These are phyloP conservation scores for Xiphophorus couchianus DNA, from an alignment of 2,113 vertebrate species.

Conservation along the genomic window DNA sequence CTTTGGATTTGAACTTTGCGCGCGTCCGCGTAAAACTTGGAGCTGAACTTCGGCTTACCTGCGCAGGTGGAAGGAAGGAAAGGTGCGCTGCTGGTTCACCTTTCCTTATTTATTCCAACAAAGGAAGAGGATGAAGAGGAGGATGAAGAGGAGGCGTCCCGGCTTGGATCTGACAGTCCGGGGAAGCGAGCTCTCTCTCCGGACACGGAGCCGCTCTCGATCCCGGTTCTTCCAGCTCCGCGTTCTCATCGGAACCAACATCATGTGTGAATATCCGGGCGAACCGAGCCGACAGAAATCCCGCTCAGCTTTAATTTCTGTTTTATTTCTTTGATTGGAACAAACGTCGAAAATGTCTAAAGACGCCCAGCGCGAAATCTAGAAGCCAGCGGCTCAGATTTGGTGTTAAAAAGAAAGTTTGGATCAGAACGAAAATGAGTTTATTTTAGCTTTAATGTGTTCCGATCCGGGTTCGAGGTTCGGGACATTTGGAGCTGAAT, in stretches of 20 bases:
- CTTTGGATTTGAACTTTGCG: conserved; percentile 47
- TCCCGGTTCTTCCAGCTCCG: too few relatives aligned
- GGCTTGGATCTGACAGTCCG: conserved; percentile 13
- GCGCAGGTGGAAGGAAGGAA: conserved; percentile 82
- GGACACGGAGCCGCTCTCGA: conserved; percentile 14
- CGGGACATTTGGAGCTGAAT: not conserved
- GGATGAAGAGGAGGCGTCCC: conserved; percentile 15
- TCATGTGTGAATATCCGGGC: not conserved
- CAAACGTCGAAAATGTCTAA: not conserved
- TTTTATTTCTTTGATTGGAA: not conserved
- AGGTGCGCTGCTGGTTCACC: conserved; percentile 49
- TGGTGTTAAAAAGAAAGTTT: not conserved
- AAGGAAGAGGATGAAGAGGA: not conserved
- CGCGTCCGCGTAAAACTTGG: conserved; percentile 45
- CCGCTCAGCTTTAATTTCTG: not conserved
- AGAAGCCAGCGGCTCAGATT: not conserved
- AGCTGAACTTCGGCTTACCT: conserved; percentile 82
- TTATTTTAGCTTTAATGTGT: not conserved
- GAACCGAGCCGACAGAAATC: not conserved
- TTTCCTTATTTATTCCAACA: not conserved
- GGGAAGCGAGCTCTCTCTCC: conserved; percentile 18
- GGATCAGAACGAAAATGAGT: not conserved
- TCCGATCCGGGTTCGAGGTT: not conserved
- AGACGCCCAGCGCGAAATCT: not conserved
- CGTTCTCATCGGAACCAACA: not conserved